Evolutionary conservation across 64 coral and sea anemone species (phyloP).

Genomic region (Cladopsammia gracilis): DNA sequence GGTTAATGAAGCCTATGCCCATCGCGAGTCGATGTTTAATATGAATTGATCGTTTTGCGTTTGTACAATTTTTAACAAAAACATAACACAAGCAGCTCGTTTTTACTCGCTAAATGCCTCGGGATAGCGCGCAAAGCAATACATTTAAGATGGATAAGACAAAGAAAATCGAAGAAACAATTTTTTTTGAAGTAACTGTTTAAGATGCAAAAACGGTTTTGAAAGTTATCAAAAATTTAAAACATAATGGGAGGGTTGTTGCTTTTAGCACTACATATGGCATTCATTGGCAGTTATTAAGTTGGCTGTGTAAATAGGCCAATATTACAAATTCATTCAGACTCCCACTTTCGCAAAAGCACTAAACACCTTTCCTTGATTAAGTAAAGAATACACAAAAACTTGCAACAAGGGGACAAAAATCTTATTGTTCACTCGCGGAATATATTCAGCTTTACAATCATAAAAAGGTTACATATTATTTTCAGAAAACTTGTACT

Average conservation of each 20-base stretch:
- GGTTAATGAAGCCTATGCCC: constrained; percentile 39
- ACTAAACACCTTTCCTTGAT: constrained; percentile 42
- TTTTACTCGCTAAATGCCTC: not conserved
- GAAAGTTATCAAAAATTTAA: constrained; percentile 93
- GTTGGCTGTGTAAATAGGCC: constrained; percentile 40
- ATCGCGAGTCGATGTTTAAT: constrained; percentile 41
- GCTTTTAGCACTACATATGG: constrained; percentile 32
- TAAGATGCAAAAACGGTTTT: constrained; percentile 87
- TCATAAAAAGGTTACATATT: too few relatives aligned
- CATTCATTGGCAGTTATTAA: constrained; percentile 52
- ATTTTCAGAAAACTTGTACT: too few relatives aligned
- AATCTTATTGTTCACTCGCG: not conserved
- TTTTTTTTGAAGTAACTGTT: constrained; percentile 44
- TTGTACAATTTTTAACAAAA: constrained; percentile 12
- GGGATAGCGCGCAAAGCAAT: not conserved
- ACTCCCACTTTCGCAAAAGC: constrained; percentile 1
- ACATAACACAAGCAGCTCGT: constrained; percentile 9
- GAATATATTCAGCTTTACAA: too few relatives aligned
- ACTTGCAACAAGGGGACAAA: not conserved
- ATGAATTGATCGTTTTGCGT: constrained; percentile 56
- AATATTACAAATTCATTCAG: constrained; percentile 42
- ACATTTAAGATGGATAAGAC: not conserved
- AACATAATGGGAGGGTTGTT: constrained; percentile 65
- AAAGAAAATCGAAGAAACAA: constrained; percentile 12
- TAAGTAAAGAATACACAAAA: constrained; percentile 29